A percentile compares a stretch with the other conserved stretches of the same genome.
These are phyloP conservation scores for Liasis olivaceus DNA, from an alignment of 2,797 vertebrate species.

Conservation along the genomic window DNA sequence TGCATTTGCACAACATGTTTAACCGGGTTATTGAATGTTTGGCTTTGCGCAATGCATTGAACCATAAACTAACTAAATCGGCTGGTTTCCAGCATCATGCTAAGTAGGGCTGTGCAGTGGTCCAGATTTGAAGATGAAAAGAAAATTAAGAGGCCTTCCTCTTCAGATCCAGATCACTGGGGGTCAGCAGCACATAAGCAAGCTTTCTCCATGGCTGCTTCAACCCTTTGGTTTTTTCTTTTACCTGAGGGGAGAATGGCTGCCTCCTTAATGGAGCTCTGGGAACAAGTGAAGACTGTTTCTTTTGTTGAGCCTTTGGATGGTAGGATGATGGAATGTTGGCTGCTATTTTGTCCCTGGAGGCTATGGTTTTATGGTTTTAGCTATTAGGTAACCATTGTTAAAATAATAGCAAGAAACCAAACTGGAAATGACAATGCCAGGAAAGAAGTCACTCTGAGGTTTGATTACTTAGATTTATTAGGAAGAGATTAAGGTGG, in stretches of 20 bases:
- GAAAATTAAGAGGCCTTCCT: neutral
- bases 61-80: neutral
- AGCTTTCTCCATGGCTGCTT: neutral
- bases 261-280: neutral
- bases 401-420: neutral
- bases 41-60: neutral
- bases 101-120: neutral
- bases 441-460: neutral
- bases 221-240: neutral
- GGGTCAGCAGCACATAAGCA: neutral
- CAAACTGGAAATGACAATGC: neutral
- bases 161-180: neutral
- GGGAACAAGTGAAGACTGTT: neutral
- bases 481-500: neutral
- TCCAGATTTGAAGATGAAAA: neutral
- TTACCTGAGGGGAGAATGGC: neutral
- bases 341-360: neutral
- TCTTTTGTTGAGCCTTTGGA: neutral
- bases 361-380: neutral
- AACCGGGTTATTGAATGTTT: neutral
- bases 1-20: neutral
- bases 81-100: neutral
- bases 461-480: neutral
- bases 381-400: neutral
- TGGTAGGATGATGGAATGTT: neutral